Evolutionary conservation across 1,140 invertebrate genomes (phyloP), one percentile per base, ranked within the genome.

Genomic region (Dreissena rostriformis): DNA sequence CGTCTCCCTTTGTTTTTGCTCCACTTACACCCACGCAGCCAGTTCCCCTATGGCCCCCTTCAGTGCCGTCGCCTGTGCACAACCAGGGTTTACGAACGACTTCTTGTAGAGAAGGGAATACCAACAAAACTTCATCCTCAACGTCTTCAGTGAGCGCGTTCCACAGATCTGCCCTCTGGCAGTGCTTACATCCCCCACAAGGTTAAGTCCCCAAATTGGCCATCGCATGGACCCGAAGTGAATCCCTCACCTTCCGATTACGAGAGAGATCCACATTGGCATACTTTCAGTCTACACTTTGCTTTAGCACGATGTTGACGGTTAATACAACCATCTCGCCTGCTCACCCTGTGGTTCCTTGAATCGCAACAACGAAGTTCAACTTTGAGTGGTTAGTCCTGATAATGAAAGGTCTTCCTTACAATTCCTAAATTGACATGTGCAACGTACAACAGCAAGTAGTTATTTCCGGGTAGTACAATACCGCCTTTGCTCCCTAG

Each of bases 191-290:
- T 19, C 76, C 76, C 5, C 61, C 76, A 22, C 76, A 67, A 22
- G 76, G 65, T n/a, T 66, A 67, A 53, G 1, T 67, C 51, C 4
- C n/a, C 6, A 10, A 15, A 49, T 22, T 28, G 52, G n/a, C 19
- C 52, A 19, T 49, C 57, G n/a, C 1, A 55, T 15, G 14, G 67
- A 28, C 24, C 52, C 17, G 17, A 8, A 29, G 49, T 26, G 55
- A 76, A 29, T 26, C 53, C 63, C 39, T 39, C 24, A 49, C 49
- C n/a, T n/a, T n/a, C n/a, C 22, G 29, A 39, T 87, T 51, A 15
- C 81, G 85, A 19, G 91, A 19, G 15, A 74, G 73, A 72, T 91
- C 90, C 8, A 82, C 89, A 85, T 91, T 90, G 4, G 7, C 49
- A 82, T 91, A 86, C 29, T 74, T 85, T 29, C 39, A 53, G 0